These are phyloP conservation scores for Amphilophus citrinellus DNA, from an alignment of 2,113 vertebrate species.

Conservation along the genomic window DNA sequence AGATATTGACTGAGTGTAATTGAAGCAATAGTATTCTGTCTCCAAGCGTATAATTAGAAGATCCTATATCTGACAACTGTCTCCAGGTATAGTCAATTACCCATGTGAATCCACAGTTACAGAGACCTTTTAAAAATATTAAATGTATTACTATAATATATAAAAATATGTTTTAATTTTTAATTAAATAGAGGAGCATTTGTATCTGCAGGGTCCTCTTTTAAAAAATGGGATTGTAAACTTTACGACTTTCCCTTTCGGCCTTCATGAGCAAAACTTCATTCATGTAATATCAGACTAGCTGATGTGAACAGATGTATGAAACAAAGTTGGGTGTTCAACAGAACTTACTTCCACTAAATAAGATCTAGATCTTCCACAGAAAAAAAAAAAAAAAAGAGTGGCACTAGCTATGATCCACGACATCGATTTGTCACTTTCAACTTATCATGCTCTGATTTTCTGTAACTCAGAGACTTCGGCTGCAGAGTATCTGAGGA, in stretches of 20 bases:
- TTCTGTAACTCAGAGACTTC: slow-evolving; percentile 40
- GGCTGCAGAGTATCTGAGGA: slow-evolving; percentile 25
- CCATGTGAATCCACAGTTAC: slow-evolving; percentile 26
- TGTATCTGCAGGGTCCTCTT: neutral
- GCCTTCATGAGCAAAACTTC: neutral
- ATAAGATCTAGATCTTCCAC: slow-evolving; percentile 12
- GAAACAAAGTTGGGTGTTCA: neutral
- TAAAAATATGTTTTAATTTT: slow-evolving; percentile 7
- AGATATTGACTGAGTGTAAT: slow-evolving; percentile 73
- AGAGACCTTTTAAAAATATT: slow-evolving; percentile 43
- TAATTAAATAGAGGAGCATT: slow-evolving; percentile 19
- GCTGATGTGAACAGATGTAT: neutral
- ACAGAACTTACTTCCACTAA: neutral
- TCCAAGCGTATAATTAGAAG: slow-evolving; percentile 70
- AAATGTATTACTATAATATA: slow-evolving; percentile 20
- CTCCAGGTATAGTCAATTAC: slow-evolving; percentile 58
- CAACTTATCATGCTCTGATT: slow-evolving; percentile 26
- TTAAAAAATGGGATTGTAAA: neutral
- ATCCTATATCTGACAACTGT: slow-evolving; percentile 73
- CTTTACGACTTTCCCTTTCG: neutral
- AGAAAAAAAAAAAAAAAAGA: slow-evolving; percentile 5
- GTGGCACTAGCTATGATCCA: slow-evolving; percentile 19
- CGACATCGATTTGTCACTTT: slow-evolving; percentile 38
- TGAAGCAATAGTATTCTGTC: slow-evolving; percentile 63
- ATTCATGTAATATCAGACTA: slow-evolving; percentile 7